Percentiles rank a stretch among this genome's conserved stretches.
phyloP scores from a whole-genome alignment of 2,888 invertebrate species.

The Galerucella calmariensis region DNA sequence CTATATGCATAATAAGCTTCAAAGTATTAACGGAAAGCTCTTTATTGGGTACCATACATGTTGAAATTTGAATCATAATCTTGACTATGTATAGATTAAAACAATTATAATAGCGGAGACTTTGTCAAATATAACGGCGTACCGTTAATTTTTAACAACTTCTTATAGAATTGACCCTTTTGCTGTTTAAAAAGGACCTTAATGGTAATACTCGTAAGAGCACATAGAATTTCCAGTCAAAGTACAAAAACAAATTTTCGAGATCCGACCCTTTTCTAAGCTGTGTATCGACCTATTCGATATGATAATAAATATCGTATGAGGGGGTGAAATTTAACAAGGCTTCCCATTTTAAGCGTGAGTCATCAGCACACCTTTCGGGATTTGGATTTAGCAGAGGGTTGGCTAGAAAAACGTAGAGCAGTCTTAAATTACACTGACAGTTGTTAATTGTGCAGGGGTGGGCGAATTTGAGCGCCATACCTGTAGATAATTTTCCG shows the following conservation, averaged over 20 bases:
- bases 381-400: constrained; percentile 6
- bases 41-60: too few relatives aligned
- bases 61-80: too few relatives aligned
- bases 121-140: too few relatives aligned
- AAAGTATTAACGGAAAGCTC: too few relatives aligned
- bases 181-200: too few relatives aligned
- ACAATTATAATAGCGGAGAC: too few relatives aligned
- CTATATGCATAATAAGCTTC: too few relatives aligned
- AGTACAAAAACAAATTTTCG: background rate
- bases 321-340: constrained; percentile 23
- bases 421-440: constrained; percentile 23
- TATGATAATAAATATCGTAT: constrained; percentile 20
- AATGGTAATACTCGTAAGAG: too few relatives aligned
- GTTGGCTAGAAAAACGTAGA: constrained; percentile 3
- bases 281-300: constrained; percentile 14
- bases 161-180: too few relatives aligned
- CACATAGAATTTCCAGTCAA: too few relatives aligned
- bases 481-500: constrained; percentile 17
- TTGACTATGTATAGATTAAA: too few relatives aligned
- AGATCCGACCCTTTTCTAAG: background rate
- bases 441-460: constrained; percentile 10
- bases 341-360: constrained; percentile 23
- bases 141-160: too few relatives aligned
- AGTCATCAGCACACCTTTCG: constrained; percentile 26
- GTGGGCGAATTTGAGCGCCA: background rate